Evolutionary conservation across 2,888 invertebrate genomes (phyloP).

Genomic region (Heteromyza rotundicornis): DNA sequence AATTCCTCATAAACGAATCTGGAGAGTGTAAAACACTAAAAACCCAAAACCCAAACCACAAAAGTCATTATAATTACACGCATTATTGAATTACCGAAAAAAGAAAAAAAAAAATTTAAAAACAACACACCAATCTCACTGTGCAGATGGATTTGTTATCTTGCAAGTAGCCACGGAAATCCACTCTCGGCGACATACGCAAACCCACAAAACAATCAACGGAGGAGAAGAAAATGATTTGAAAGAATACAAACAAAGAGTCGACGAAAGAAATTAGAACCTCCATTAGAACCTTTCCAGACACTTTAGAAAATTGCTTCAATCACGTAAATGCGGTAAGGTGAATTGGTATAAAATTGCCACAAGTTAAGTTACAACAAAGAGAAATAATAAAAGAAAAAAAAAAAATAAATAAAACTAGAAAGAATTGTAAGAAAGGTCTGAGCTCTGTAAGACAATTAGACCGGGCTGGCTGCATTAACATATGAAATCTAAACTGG

Average conservation of each 20-base stretch:
- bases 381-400: too few species aligned
- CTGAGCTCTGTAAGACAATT: too few species aligned
- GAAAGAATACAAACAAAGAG: too few species aligned
- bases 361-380: background rate
- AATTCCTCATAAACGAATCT: background rate
- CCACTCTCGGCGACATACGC: too few species aligned
- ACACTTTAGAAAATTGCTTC: constrained; percentile 39
- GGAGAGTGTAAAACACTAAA: background rate
- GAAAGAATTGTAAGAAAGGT: too few species aligned
- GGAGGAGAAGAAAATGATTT: too few species aligned
- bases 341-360: background rate
- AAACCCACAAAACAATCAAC: too few species aligned
- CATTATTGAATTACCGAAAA: constrained; percentile 27
- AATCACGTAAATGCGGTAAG: background rate
- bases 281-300: constrained; percentile 52
- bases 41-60: constrained; percentile 20
- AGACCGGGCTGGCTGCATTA: background rate
- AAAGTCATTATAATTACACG: constrained; percentile 29
- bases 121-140: background rate
- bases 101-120: constrained; percentile 12
- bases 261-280: constrained; percentile 24
- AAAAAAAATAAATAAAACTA: too few species aligned
- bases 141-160: constrained; percentile 19
- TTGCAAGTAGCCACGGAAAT: background rate
- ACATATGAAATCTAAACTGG: background rate